Evolutionary conservation across 2,797 vertebrate genomes (phyloP).

Genomic region (Hemitrygon akajei): DNA sequence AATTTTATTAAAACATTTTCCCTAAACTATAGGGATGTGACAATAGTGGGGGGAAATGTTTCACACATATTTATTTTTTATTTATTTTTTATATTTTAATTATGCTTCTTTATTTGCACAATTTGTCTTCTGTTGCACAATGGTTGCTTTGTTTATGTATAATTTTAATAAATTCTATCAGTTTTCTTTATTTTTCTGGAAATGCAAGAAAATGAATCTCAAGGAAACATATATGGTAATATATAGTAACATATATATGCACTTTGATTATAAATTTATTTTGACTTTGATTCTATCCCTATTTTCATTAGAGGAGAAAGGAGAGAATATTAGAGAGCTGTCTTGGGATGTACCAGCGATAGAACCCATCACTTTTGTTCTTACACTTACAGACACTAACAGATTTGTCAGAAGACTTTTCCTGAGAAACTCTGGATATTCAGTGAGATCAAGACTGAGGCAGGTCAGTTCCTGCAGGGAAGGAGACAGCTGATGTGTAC

Average conservation of each 20-base stretch:
- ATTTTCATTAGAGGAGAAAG: background rate
- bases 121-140: too few species aligned
- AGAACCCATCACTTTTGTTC: background rate
- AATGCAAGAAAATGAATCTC: too few species aligned
- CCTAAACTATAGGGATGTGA: background rate
- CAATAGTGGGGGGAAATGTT: background rate
- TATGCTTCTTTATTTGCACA: too few species aligned
- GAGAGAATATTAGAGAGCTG: background rate
- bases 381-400: background rate
- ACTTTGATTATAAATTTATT: too few species aligned
- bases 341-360: background rate
- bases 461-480: background rate
- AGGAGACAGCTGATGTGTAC: background rate
- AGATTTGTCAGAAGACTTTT: background rate
- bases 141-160: too few species aligned
- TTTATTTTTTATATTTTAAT: too few species aligned
- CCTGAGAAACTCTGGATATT: background rate
- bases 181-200: too few species aligned
- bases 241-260: too few species aligned
- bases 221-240: too few species aligned
- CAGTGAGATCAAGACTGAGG: background rate
- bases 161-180: too few species aligned
- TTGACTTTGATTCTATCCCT: background rate
- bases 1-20: background rate
- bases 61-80: too few species aligned